These are phyloP conservation scores for Dendrolimus punctatus DNA, from an alignment of 1,140 invertebrate genomes.

Conservation along the genomic window DNA sequence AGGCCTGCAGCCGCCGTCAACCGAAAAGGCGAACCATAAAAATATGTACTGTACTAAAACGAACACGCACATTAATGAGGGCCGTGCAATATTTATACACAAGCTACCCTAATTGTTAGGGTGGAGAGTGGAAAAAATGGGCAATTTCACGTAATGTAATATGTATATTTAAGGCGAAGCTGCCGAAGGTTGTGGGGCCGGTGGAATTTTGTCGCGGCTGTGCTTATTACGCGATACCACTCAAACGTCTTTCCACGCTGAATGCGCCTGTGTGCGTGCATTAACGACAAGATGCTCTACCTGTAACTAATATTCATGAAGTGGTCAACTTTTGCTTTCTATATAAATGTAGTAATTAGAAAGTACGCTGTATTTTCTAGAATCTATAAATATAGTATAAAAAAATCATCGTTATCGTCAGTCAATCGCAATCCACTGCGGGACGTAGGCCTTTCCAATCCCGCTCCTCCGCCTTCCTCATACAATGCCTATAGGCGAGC, in stretches of 20 bases:
- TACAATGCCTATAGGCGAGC: too few species aligned
- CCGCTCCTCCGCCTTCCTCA: too few species aligned
- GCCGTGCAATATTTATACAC: slow-evolving; percentile 70
- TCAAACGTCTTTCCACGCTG: slow-evolving; percentile 53
- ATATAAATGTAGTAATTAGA: too few species aligned
- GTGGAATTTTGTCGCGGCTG: slow-evolving; percentile 57
- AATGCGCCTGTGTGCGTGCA: slow-evolving; percentile 17
- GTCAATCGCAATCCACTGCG: too few species aligned
- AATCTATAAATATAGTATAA: too few species aligned
- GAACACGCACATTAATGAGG: slow-evolving; percentile 69
- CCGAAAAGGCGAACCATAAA: slow-evolving; percentile 51
- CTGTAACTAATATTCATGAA: too few species aligned
- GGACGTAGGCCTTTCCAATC: too few species aligned
- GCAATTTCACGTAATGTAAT: slow-evolving; percentile 72
- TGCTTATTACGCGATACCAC: slow-evolving; percentile 60
- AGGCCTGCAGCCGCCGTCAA: slow-evolving; percentile 36
- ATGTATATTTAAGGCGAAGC: slow-evolving; percentile 70
- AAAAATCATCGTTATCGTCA: too few species aligned
- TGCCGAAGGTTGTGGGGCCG: slow-evolving; percentile 37
- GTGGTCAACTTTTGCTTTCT: too few species aligned
- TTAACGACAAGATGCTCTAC: slow-evolving; percentile 37
- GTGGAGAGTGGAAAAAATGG: slow-evolving; percentile 72
- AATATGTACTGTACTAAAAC: slow-evolving; percentile 54
- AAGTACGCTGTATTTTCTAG: too few species aligned
- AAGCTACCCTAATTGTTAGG: slow-evolving; percentile 67